Conservation (phyloP, 1,140 invertebrate species). For the Euwallacea fornicatus region DNA sequence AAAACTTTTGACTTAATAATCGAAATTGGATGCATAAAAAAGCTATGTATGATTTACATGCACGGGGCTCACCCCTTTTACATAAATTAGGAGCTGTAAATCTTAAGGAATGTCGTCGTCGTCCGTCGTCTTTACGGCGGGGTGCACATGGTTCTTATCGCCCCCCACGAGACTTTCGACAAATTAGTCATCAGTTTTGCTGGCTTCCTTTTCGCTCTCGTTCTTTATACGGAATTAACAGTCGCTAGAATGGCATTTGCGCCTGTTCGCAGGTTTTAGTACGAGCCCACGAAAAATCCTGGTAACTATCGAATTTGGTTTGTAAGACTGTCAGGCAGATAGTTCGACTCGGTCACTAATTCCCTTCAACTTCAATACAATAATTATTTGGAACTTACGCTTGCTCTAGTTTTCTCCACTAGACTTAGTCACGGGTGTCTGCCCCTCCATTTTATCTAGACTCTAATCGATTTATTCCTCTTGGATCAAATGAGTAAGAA, state of each 20-base stretch:
- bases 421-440: too few species aligned
- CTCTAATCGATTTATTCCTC: too few species aligned
- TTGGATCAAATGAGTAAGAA: too few species aligned
- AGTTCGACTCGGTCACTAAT: too few species aligned
- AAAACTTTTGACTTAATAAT: too few species aligned
- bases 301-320: too few species aligned
- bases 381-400: too few species aligned
- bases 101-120: constrained; percentile 25
- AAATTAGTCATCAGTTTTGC: constrained; percentile 40
- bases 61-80: constrained; percentile 23
- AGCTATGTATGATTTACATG: not conserved
- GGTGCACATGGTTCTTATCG: constrained; percentile 39
- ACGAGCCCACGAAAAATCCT: not conserved
- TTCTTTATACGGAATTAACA: constrained; percentile 26
- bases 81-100: constrained; percentile 31
- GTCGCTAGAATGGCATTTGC: constrained; percentile 13
- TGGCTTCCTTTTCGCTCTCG: constrained; percentile 31
- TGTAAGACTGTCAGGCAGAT: too few species aligned
- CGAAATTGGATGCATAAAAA: not conserved
- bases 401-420: too few species aligned
- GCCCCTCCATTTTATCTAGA: too few species aligned
- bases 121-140: constrained; percentile 27
- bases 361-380: too few species aligned
- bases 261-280: constrained; percentile 16
- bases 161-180: constrained; percentile 37